Evolutionary conservation across 2,888 invertebrate species (phyloP).

Genomic region (Xylocampa areola): DNA sequence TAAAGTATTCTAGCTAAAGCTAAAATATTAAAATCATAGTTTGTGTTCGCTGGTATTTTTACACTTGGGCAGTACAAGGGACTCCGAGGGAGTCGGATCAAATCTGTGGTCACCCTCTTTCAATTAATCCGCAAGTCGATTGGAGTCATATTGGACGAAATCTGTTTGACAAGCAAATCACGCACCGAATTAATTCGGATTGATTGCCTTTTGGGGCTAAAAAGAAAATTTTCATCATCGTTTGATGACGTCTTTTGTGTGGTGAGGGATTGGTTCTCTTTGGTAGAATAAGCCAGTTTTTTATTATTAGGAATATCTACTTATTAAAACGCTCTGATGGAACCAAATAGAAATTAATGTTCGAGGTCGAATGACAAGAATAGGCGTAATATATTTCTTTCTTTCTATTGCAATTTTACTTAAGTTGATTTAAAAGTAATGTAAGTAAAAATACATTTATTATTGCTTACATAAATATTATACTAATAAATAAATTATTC

Average conservation of each 20-base stretch:
- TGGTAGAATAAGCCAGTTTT: not conserved
- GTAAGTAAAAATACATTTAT: no score
- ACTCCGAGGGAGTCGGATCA: constrained; percentile 55
- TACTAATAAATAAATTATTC: constrained; percentile 3
- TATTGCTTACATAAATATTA: no score
- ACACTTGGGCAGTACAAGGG: constrained; percentile 29
- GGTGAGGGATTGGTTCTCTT: not conserved
- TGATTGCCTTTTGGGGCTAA: constrained; percentile 57
- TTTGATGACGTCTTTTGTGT: constrained; percentile 9
- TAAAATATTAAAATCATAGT: no score
- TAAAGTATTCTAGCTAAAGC: no score
- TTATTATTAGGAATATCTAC: no score
- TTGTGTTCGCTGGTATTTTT: constrained; percentile 40
- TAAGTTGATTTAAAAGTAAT: no score
- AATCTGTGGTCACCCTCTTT: constrained; percentile 74
- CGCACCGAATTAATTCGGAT: constrained; percentile 65
- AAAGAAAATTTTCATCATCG: constrained; percentile 37
- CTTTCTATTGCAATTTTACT: no score
- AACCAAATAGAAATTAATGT: no score
- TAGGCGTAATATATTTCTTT: no score
- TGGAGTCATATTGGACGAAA: constrained; percentile 68
- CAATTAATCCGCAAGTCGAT: constrained; percentile 74
- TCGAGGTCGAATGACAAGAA: no score
- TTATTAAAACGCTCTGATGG: no score
- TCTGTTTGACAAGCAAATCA: constrained; percentile 70